These are phyloP conservation scores for Trachelus stipa DNA, from an alignment of 2,888 invertebrate species.

Conservation along the genomic window DNA sequence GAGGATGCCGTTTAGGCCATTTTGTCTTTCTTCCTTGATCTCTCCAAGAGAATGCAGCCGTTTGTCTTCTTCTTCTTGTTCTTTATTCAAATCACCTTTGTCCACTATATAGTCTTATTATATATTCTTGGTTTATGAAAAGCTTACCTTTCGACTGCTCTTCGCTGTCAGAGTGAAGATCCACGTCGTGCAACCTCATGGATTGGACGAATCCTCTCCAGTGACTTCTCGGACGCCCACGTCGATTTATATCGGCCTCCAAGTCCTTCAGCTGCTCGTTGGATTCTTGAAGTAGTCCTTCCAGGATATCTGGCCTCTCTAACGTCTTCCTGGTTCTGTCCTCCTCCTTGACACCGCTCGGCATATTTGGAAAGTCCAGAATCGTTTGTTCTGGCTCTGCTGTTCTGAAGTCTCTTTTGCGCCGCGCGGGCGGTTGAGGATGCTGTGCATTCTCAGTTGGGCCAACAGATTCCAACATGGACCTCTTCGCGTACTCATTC, in stretches of 20 bases:
- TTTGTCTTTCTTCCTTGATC: too few species aligned
- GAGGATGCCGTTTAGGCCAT: too few species aligned
- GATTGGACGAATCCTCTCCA: conserved; percentile 59
- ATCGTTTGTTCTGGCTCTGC: conserved; percentile 3
- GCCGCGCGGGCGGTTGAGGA: conserved; percentile 26
- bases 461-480: conserved; percentile 27
- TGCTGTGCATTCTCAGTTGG: conserved; percentile 7
- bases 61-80: too few species aligned
- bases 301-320: conserved; percentile 55
- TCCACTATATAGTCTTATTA: too few species aligned
- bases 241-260: conserved; percentile 42
- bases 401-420: conserved; percentile 26
- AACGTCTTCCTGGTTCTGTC: conserved; percentile 18
- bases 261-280: conserved; percentile 51
- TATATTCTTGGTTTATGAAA: background rate
- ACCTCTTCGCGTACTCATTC: conserved; percentile 31
- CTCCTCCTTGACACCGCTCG: background rate
- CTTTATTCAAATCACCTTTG: too few species aligned
- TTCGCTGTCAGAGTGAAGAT: conserved; percentile 57
- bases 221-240: conserved; percentile 48
- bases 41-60: too few species aligned
- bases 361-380: too few species aligned
- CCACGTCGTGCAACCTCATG: conserved; percentile 55
- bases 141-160: conserved; percentile 55
- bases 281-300: conserved; percentile 55